A percentile compares a stretch with the other conserved stretches of the same genome.
phyloP scores from a whole-genome alignment of 2,113 vertebrate genomes.

The Prinia subflava region DNA sequence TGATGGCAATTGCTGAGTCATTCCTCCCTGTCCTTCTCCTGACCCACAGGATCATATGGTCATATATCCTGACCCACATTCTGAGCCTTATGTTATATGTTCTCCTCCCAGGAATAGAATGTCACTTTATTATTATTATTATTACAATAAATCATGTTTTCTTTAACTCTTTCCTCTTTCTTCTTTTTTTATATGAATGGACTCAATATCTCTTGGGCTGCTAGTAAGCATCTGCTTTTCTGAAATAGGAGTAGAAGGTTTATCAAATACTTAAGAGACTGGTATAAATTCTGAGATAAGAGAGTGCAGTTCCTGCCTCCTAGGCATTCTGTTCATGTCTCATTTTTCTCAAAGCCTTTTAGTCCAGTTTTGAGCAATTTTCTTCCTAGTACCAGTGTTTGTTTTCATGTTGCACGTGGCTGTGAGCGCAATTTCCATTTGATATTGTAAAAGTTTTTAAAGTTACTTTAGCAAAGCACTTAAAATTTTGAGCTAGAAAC shows the following conservation, averaged over 20 bases:
- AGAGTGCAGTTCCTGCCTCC: neutral
- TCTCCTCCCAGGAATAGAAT: neutral
- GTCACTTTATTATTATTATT: neutral
- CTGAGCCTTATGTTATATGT: neutral
- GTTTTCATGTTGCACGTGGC: neutral
- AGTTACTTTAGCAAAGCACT: neutral
- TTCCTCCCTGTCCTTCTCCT: neutral
- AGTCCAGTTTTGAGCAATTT: neutral
- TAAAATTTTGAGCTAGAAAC: neutral
- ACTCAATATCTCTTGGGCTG: neutral
- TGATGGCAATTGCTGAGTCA: neutral
- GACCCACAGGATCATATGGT: neutral
- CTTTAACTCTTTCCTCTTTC: neutral
- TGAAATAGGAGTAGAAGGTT: neutral
- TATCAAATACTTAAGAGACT: neutral
- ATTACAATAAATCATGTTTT: neutral
- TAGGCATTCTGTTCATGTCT: neutral
- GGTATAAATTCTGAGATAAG: neutral
- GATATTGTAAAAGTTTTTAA: neutral
- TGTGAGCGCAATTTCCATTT: neutral
- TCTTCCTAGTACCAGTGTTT: neutral
- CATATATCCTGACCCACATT: neutral
- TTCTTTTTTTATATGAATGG: neutral
- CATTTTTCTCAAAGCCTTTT: neutral
- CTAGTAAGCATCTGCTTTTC: neutral